These are phyloP conservation scores for Pongo pygmaeus DNA, from an alignment of 2,113 vertebrate genomes.

Conservation along the genomic window DNA sequence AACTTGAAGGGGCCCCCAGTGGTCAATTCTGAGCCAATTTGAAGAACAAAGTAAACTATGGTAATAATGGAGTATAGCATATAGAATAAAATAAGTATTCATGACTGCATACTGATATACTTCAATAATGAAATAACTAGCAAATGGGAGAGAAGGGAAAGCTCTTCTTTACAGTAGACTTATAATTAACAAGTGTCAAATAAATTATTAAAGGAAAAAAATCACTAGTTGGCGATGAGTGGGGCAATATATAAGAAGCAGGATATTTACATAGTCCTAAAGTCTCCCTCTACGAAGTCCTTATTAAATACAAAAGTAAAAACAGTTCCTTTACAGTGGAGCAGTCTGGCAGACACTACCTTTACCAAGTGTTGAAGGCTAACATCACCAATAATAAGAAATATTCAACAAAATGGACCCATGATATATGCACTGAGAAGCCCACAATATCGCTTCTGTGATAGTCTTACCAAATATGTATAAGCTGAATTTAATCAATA, in stretches of 20 bases:
- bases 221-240: not conserved
- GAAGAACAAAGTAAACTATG: not conserved
- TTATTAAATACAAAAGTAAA: not conserved
- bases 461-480: not conserved
- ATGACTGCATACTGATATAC: not conserved
- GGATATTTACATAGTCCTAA: not conserved
- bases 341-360: not conserved
- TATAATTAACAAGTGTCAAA: not conserved
- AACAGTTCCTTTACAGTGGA: not conserved
- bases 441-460: not conserved
- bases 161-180: not conserved
- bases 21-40: not conserved
- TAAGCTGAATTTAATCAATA: not conserved
- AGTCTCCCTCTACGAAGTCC: not conserved
- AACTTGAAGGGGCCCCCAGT: too few relatives aligned
- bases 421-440: not conserved
- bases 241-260: not conserved
- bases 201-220: not conserved
- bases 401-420: not conserved
- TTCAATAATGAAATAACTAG: not conserved
- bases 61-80: not conserved
- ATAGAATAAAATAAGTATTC: not conserved
- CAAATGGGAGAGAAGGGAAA: not conserved
- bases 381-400: not conserved
- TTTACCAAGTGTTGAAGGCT: not conserved